These are phyloP conservation scores for Talpa occidentalis DNA, from an alignment of 2,113 vertebrate genomes.

Conservation along the genomic window DNA sequence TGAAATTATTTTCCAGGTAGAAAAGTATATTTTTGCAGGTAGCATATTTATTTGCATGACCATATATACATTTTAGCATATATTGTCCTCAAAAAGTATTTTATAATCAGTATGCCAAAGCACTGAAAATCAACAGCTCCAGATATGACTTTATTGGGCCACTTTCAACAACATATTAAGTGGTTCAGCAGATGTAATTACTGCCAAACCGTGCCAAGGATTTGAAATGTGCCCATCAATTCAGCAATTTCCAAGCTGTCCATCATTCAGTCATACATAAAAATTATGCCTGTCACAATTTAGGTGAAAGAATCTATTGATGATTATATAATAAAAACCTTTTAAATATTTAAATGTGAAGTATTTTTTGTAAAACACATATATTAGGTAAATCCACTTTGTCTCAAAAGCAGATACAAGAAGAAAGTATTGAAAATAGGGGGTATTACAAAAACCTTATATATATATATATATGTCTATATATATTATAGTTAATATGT, in stretches of 20 bases:
- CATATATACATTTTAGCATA: background rate
- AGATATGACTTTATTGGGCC: conserved; percentile 87
- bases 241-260: conserved; percentile 89
- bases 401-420: conserved; percentile 60
- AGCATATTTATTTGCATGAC: conserved; percentile 10
- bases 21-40: conserved; percentile 1
- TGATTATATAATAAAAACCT: conserved; percentile 86
- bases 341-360: conserved; percentile 81
- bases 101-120: conserved; percentile 76
- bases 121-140: conserved; percentile 84
- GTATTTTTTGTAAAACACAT: conserved; percentile 68
- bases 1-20: too few relatives aligned
- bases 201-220: conserved; percentile 87
- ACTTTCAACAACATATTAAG: conserved; percentile 89
- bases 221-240: conserved; percentile 89
- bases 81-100: conserved; percentile 64
- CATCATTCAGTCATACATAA: conserved; percentile 91
- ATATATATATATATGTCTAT: background rate
- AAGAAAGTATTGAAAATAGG: background rate
- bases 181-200: conserved; percentile 90
- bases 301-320: conserved; percentile 88
- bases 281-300: conserved; percentile 89
- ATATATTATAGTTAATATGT: background rate
- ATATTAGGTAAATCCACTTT: conserved; percentile 73
- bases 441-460: conserved; percentile 59